A percentile compares a stretch with the other conserved stretches of the same genome.
Conservation (phyloP, 1,140 invertebrate genomes). For the Drosophila navojoa region DNA sequence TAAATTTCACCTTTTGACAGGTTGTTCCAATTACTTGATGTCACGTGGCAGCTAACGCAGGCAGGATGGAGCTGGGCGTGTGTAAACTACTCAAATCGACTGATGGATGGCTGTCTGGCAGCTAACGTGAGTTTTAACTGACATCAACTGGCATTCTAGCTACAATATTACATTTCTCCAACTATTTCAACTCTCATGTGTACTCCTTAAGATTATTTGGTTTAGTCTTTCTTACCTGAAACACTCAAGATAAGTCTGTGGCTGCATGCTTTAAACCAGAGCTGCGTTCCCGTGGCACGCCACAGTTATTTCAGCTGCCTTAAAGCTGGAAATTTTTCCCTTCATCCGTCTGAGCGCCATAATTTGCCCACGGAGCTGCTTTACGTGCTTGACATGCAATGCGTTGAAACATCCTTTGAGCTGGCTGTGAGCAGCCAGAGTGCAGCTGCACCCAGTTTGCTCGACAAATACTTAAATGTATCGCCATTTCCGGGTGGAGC, state of each 20-base stretch:
- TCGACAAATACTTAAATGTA: conserved; percentile 10
- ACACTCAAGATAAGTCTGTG: neutral
- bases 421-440: neutral
- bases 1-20: conserved; percentile 45
- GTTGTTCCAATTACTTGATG: conserved; percentile 53
- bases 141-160: conserved; percentile 8
- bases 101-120: conserved; percentile 40
- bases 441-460: neutral
- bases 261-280: neutral
- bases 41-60: conserved; percentile 34
- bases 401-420: neutral
- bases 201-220: no score
- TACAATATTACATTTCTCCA: neutral
- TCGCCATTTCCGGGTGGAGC: conserved; percentile 13
- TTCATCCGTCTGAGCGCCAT: neutral
- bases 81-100: conserved; percentile 22
- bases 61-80: conserved; percentile 23
- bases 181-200: neutral
- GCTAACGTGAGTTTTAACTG: conserved; percentile 21
- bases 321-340: neutral
- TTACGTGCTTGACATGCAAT: conserved; percentile 15
- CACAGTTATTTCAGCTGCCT: neutral
- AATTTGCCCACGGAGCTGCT: neutral
- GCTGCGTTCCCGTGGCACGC: neutral
- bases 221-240: no score